A percentile compares a stretch with the other conserved stretches of the same genome.
phyloP scores from a whole-genome alignment of 1,140 invertebrate species.

The Hypsibius dujardini region DNA sequence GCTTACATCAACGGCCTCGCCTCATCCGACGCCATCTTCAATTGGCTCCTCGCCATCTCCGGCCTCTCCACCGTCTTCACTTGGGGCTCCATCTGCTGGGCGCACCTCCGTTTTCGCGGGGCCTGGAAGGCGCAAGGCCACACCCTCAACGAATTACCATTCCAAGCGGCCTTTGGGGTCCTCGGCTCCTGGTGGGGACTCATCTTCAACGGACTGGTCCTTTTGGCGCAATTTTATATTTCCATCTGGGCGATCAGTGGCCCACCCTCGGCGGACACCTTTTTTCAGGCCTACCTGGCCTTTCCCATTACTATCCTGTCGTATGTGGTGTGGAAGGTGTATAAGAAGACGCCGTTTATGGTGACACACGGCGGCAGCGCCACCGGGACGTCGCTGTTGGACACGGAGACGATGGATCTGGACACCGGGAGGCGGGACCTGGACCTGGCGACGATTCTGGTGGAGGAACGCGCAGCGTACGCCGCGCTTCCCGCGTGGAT shows the following conservation, averaged over 20 bases:
- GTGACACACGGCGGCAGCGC: background rate
- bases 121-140: constrained; percentile 10
- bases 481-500: background rate
- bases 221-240: constrained; percentile 1
- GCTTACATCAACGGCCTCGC: constrained; percentile 1
- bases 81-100: constrained; percentile 16
- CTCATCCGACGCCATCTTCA: background rate
- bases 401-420: constrained; percentile 15
- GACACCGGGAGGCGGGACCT: background rate
- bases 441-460: background rate
- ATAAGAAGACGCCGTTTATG: constrained; percentile 13
- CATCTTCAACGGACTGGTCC: background rate
- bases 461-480: constrained; percentile 3
- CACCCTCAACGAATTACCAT: constrained; percentile 2
- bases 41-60: constrained; percentile 14
- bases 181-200: constrained; percentile 6
- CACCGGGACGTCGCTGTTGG: background rate
- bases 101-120: background rate
- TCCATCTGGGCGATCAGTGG: background rate
- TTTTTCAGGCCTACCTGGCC: constrained; percentile 7
- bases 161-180: constrained; percentile 5
- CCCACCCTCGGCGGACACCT: background rate
- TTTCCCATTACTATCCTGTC: background rate
- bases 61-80: constrained; percentile 13
- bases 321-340: background rate